Percentiles rank a stretch among this genome's conserved stretches.
phyloP scores from a whole-genome alignment of 2,797 vertebrate species.

The Parauchenoglanis punctatus region DNA sequence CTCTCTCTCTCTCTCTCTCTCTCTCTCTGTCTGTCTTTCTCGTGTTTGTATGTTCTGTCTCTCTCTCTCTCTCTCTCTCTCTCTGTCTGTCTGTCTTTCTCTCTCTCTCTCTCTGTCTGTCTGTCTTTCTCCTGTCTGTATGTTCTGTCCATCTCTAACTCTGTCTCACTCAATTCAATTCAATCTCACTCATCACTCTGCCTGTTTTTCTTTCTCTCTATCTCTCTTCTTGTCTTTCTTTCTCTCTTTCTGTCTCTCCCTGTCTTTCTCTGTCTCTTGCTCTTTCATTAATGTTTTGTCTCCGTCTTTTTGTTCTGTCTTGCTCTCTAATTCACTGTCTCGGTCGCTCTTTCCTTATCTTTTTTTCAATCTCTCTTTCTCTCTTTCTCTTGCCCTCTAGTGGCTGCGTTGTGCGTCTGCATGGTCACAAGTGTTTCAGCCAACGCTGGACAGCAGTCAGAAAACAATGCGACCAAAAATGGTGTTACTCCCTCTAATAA shows the following conservation, averaged over 20 bases:
- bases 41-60: no score
- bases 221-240: background rate
- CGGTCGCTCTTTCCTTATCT: background rate
- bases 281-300: no score
- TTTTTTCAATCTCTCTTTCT: background rate
- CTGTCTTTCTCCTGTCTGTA: no score
- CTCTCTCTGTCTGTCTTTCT: no score
- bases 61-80: no score
- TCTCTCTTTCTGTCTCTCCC: background rate
- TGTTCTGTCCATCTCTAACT: background rate
- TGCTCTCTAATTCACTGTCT: background rate
- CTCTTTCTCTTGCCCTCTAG: background rate
- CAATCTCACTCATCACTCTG: background rate
- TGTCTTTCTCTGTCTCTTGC: background rate
- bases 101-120: no score
- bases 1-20: no score
- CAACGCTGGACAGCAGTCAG: no score
- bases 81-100: no score
- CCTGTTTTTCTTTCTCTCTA: background rate
- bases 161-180: background rate
- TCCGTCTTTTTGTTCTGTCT: no score
- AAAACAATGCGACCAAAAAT: background rate
- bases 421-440: slow-evolving; percentile 76
- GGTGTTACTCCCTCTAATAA: no score
- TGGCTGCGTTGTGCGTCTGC: slow-evolving; percentile 17